Conservation (phyloP, 2,888 invertebrate genomes). For the Tetragnatha montana region DNA sequence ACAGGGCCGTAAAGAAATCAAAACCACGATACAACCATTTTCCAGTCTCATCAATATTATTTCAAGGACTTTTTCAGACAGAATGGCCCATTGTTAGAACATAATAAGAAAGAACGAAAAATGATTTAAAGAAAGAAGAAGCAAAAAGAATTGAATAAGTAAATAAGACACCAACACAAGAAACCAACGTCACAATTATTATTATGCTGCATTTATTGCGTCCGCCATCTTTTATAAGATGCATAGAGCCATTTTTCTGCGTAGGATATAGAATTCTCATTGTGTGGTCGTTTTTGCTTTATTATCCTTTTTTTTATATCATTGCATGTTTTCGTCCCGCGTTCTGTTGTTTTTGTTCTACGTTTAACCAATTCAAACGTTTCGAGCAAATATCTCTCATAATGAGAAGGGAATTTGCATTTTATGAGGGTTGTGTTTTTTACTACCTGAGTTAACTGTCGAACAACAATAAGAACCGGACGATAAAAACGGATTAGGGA, state of each 20-base stretch:
- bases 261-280: constrained; percentile 26
- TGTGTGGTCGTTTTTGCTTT: constrained; percentile 33
- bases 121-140: constrained; percentile 25
- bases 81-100: constrained; percentile 53
- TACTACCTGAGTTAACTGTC: constrained; percentile 3
- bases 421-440: constrained; percentile 50
- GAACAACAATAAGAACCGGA: constrained; percentile 38
- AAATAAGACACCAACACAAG: constrained; percentile 22
- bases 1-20: constrained; percentile 40
- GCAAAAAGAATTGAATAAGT: constrained; percentile 26
- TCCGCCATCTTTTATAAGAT: constrained; percentile 24
- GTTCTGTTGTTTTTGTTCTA: neutral
- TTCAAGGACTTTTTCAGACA: constrained; percentile 48
- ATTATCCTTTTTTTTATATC: constrained; percentile 23
- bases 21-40: constrained; percentile 46
- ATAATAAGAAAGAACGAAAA: constrained; percentile 51
- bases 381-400: constrained; percentile 44
- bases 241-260: constrained; percentile 2
- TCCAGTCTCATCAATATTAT: constrained; percentile 45
- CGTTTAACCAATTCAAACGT: constrained; percentile 54
- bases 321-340: constrained; percentile 13
- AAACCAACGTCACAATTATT: constrained; percentile 39
- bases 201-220: constrained; percentile 16
- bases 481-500: constrained; percentile 23
- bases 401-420: constrained; percentile 59